Base-by-base conservation (phyloP, 2,888 invertebrate species). In the Pheosia tremula region DNA sequence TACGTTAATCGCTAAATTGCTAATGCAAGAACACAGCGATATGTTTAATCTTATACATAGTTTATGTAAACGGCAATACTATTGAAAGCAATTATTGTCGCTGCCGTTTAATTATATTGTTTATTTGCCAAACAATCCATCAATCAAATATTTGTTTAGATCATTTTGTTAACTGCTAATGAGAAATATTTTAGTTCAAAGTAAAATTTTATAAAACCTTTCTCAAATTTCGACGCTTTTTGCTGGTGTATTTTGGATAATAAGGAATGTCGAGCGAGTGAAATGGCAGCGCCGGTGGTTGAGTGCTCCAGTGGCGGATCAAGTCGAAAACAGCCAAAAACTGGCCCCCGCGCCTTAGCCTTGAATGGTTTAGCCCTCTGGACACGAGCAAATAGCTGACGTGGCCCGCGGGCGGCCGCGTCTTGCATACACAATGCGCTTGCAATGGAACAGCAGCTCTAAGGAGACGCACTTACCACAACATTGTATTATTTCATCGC, bases 331-430 rank as follows among this genome's bases (percentile, higher is more conserved):
- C 86, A 81, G 87, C 90, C 93, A 93, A 93, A 93, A 93, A 93
- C 92, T 93, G 91, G 93, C 87, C 90, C 85, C 84, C 78, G 85
- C 84, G 84, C 79, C 88, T 91, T 93, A 93, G 92, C 93, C 93
- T 93, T 93, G 93, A 92, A 93, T 93, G 93, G 93, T 88, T 93
- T 91, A 93, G 91, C 93, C 92, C 88, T 88, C 88, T 90, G 93
- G 93, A 89, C 91, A 91, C 85, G 87, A 89, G 90, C 92, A 89
- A 93, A 93, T 93, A 91, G 93, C 93, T 92, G 93, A 92, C 90
- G 93, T 89, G 88, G 92, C 89, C 89, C 86, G 90, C 86, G 86
- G 90, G 87, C 88, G 77, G 84, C 82, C 89, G 91, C 93, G 92
- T 81, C 91, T 85, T 93, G 93, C 93, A 93, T 93, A 93, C 93